Base-by-base conservation (phyloP, 2,888 invertebrate species). In the Ophraella communa region DNA sequence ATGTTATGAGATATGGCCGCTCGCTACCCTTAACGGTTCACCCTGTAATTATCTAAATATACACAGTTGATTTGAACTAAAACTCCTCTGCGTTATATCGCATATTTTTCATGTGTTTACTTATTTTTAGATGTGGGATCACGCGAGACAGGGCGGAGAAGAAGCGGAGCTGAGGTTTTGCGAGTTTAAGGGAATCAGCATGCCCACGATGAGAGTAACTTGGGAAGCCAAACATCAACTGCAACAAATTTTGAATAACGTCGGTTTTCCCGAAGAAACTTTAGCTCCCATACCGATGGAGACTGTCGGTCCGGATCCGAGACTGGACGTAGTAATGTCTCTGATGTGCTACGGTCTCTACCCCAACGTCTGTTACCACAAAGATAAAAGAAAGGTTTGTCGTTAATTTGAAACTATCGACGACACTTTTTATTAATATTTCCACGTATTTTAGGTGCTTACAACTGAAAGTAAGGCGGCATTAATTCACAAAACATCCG, bases 391-490 rank as follows among this genome's bases (percentile, higher is more conserved):
- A 64, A 96, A 96, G 84, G 92, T 89, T 68, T 67, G 54, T 53
- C 18, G 42, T 18, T 20, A 33, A 51, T 44, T 39, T 33, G n/a
- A n/a, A n/a, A n/a, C n/a, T n/a, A n/a, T n/a, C n/a, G n/a, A n/a
- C n/a, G n/a, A n/a, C n/a, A n/a, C n/a, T n/a, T n/a, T n/a, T n/a
- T n/a, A n/a, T n/a, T n/a, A n/a, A n/a, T n/a, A n/a, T n/a, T n/a
- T n/a, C n/a, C n/a, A n/a, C n/a, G n/a, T n/a, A n/a, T n/a, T 56
- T 23, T 39, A 89, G 89, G 94, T 98, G 0, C 84, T 97, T 55
- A 98, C 98, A 0, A 95, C 95, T 0, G 98, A 98, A 84, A 94
- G 95, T 60, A 96, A 95, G 79, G 90, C 93, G 0, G 98, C 98
- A 0, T 84, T 99, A 1, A 92, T 99, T 67, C 96, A 98, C 84